phyloP scores from a whole-genome alignment of 2,797 vertebrate genomes.

The Danionella dracula region DNA sequence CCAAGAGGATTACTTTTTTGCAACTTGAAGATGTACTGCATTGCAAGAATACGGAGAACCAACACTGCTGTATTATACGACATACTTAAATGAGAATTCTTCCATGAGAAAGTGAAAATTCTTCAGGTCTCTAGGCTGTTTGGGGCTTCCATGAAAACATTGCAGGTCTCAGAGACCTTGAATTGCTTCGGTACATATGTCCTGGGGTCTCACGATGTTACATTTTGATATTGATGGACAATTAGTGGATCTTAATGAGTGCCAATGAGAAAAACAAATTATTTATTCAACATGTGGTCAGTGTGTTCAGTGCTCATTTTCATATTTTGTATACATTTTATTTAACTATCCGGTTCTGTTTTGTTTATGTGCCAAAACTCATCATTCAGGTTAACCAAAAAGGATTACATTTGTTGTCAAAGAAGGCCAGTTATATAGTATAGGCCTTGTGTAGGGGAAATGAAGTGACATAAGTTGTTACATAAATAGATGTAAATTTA shows the following conservation, averaged over 20 bases:
- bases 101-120: constrained; percentile 46
- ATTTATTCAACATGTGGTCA: constrained; percentile 55
- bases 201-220: constrained; percentile 39
- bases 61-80: constrained; percentile 77
- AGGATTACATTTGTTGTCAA: not conserved
- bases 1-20: constrained; percentile 41
- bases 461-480: not conserved
- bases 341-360: constrained; percentile 23
- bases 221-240: constrained; percentile 42
- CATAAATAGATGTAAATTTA: not conserved
- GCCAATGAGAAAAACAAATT: constrained; percentile 33
- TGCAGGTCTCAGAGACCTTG: constrained; percentile 56
- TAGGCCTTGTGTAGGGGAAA: not conserved
- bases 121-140: constrained; percentile 43
- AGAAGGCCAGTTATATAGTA: too few species aligned
- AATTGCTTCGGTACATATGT: constrained; percentile 64
- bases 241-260: constrained; percentile 47
- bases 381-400: constrained; percentile 17
- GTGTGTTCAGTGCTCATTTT: constrained; percentile 49
- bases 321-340: constrained; percentile 29
- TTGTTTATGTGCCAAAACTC: constrained; percentile 56
- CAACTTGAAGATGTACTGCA: constrained; percentile 54
- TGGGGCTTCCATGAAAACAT: constrained; percentile 66
- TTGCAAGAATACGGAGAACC: constrained; percentile 50
- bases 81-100: constrained; percentile 66